Evolutionary conservation across 1,140 invertebrate species (phyloP).

Genomic region (Tetramorium simillimum): DNA sequence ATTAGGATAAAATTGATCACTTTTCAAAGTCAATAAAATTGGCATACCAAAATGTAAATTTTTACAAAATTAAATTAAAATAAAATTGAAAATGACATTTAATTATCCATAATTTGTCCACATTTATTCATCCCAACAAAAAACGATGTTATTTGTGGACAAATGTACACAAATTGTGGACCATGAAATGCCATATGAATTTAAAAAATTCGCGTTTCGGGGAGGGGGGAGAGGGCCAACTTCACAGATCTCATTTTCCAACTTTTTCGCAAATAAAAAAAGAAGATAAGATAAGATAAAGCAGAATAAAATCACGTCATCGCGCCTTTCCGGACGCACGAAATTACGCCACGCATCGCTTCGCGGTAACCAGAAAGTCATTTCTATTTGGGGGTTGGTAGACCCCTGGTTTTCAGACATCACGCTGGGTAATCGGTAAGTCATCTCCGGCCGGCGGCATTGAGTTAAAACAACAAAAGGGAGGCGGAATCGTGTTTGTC

Average conservation of each 20-base stretch:
- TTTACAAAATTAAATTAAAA: too few species aligned
- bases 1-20: background rate
- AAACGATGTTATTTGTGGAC: too few species aligned
- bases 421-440: slow-evolving; percentile 75
- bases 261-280: background rate
- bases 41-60: too few species aligned
- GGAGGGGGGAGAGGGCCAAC: too few species aligned
- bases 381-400: slow-evolving; percentile 69
- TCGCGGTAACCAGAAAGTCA: slow-evolving; percentile 75
- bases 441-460: slow-evolving; percentile 74
- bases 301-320: background rate
- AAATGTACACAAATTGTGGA: too few species aligned
- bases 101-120: too few species aligned
- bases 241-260: background rate
- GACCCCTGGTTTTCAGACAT: slow-evolving; percentile 66
- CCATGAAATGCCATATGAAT: too few species aligned
- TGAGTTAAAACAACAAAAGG: slow-evolving; percentile 78
- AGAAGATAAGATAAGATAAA: slow-evolving; percentile 1
- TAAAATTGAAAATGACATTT: too few species aligned
- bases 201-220: too few species aligned
- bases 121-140: too few species aligned
- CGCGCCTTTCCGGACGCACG: background rate
- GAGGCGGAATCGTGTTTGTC: slow-evolving; percentile 74
- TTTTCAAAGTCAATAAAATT: background rate
- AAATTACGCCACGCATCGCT: slow-evolving; percentile 39